Base-by-base conservation (phyloP, 1,140 invertebrate genomes). In the Drosophila saltans region DNA sequence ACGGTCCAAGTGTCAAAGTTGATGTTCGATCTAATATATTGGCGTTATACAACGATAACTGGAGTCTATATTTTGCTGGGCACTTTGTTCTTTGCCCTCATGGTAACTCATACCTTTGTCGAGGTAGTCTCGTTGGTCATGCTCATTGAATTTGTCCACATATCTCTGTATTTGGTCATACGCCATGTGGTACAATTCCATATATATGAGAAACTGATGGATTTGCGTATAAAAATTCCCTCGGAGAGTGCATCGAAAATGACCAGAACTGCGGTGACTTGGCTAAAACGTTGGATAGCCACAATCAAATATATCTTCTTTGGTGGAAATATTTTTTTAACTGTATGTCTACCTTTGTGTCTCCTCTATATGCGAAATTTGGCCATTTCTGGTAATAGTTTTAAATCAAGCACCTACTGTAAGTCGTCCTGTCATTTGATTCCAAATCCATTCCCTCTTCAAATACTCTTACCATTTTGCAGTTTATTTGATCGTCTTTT, bases 231-330 rank as follows among this genome's bases (percentile, higher is more conserved):
- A 36, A 10, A 10, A 4, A 9, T 61, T 10, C 3, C 57, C 0
- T 0, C 9, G 6, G 33, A 61, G 21, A 0, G 0, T 1, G 28
- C n/a, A 1, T 8, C 2, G 0, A 8, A 1, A 11, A 3, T 61
- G 28, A 36, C 26, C 26, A 1, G 24, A 2, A 9, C 2, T 3
- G 0, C 33, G 1, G 30, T 45, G 7, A 30, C 26, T 9, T 72
- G 45, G 36, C 21, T 45, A 9, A 71, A 72, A 7, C 68, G 68
- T n/a, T 72, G 57, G 28, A 0, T 72, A 33, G 67, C 28, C 58
- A 71, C 70, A 8, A n/a, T 7, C 0, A 45, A 71, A 40, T 43
- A 43, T 11, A 0, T 72, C 10, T 3, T 72, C n/a, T 63, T 71
- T n/a, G 43, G 58, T 5, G 0, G 4, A 0, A 21, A 71, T 52